Evolutionary conservation across 2,797 vertebrate genomes (phyloP), one percentile per base, ranked within the genome.

Genomic region (Gouania willdenowi): DNA sequence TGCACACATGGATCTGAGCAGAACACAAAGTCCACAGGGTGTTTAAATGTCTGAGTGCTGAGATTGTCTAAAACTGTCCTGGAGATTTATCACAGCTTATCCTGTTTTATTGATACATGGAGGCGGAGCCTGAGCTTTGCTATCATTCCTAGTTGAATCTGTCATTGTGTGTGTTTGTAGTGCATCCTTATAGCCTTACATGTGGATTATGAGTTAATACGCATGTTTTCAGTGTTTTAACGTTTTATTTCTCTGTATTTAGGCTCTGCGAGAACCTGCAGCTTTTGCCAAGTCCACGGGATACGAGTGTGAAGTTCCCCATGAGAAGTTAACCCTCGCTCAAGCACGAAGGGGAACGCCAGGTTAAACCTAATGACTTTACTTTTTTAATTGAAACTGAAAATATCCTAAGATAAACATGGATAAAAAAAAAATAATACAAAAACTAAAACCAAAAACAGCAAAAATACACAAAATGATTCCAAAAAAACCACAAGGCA

Each of bases 301-400:
- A 73, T 93, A 70, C 53, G 84, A 92, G 48, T 87, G 87, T 35
- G 87, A 84, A 37, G 82, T 88, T 6, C 87, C 89, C 5, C 89
- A 92, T 34, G 92, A 98, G 41, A 98, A 91, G 70, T 30, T 98
- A 44, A 95, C 93, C 33, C 79, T 97, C 52, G 80, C 91, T 45
- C 94, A 98, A 69, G 97, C 97, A n/a, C 85, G 85, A 36, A 87
- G 89, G 28, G 97, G 96, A 60, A 99, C 97, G 11, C 93, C 97
- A 91, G 93, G 95, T 85, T 14, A 15, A 8, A 13, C 51, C 26
- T 12, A 12, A 4, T 15, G 9, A 5, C 5, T 26, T 44, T 26
- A 24, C 27, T 33, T 3, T 9, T 19, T 26, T 15, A 43, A 3
- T 7, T 15, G 23, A 19, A 20, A 20, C 4, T 20, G 19, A 20